A percentile compares a stretch with the other conserved stretches of the same genome.
Conservation (phyloP, 2,888 invertebrate species). For the Caenorhabditis zanzibari region DNA sequence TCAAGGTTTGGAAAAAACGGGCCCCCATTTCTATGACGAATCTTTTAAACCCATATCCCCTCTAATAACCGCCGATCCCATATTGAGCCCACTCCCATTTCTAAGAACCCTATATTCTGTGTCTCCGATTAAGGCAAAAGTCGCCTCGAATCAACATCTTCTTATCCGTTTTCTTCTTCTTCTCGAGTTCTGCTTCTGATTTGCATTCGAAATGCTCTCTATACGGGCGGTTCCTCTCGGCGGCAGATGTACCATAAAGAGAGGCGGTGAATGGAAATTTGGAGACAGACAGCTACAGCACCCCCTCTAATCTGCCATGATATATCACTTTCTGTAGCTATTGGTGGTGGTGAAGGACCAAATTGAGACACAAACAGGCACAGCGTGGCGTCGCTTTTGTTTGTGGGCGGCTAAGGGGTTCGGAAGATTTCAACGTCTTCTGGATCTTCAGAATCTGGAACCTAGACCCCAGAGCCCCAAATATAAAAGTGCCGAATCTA, state of each 20-base stretch:
- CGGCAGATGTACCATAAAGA: conserved; percentile 63
- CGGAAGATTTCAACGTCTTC: background rate
- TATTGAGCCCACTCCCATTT: background rate
- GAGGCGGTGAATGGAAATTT: conserved; percentile 10
- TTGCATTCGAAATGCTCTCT: conserved; percentile 58
- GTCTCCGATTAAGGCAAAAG: conserved; percentile 1
- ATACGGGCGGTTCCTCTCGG: too few species aligned
- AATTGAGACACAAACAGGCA: conserved; percentile 17
- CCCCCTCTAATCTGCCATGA: conserved; percentile 57
- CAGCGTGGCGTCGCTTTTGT: conserved; percentile 43
- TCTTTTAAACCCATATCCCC: too few species aligned
- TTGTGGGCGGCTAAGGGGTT: background rate
- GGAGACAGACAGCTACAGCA: conserved; percentile 11
- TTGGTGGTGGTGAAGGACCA: background rate
- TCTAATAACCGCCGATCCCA: background rate
- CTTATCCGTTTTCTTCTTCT: background rate
- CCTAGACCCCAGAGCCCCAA: too few species aligned
- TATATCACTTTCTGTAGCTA: conserved; percentile 49
- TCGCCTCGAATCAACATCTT: conserved; percentile 54
- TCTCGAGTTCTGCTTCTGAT: conserved; percentile 27
- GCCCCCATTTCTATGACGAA: too few species aligned
- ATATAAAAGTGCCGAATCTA: background rate
- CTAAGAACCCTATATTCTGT: background rate
- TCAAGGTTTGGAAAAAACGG: too few species aligned
- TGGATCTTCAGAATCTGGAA: too few species aligned